Base-by-base conservation (phyloP, 1,140 invertebrate species). In the Eciton burchellii region DNA sequence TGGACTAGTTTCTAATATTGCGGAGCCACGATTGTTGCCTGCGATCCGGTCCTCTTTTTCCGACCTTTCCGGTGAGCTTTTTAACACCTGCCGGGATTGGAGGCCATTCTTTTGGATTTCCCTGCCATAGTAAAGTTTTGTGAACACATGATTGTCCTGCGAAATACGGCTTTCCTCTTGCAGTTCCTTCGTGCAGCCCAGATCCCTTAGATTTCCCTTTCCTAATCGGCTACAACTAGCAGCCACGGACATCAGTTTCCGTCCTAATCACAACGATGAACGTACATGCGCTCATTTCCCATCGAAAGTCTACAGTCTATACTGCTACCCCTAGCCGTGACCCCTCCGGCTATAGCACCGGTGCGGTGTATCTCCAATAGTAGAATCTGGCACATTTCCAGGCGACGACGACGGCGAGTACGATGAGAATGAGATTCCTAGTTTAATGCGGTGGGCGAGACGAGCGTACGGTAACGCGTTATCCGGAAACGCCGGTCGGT, bases 371-470 rank as follows among this genome's bases (percentile, higher is more conserved):
- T 63, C 57, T 63, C 79, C 54, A 56, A 86, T 85, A 74, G 49
- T 43, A 16, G 63, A 57, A 68, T 52, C 63, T 86, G 84, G 84
- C 84, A 45, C 12, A 62, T 6, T 70, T 86, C 84, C 84, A 86
- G 85, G 82, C 83, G 63, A 82, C 54, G 54, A 43, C 71, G 26
- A 26, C 81, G 49, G 72, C n/a, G 73, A 49, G 21, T 59, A 73
- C 47, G 83, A 86, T 59, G 68, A 56, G 73, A 82, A 86, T 76
- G 77, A 85, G 77, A 85, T 85, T 81, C 52, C 68, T 56, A 56
- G 49, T 66, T 74, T 29, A 59, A 85, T 70, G 41, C 43, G 26
- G 8, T 24, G 6, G 29, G 29, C 26, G 49, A 35, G 57, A 60
- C 57, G 72, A 73, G 49, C 24, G 54, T 66, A 62, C 86, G 52